Base-by-base conservation (phyloP, 2,888 invertebrate species). In the Drosophila kambysellisi region DNA sequence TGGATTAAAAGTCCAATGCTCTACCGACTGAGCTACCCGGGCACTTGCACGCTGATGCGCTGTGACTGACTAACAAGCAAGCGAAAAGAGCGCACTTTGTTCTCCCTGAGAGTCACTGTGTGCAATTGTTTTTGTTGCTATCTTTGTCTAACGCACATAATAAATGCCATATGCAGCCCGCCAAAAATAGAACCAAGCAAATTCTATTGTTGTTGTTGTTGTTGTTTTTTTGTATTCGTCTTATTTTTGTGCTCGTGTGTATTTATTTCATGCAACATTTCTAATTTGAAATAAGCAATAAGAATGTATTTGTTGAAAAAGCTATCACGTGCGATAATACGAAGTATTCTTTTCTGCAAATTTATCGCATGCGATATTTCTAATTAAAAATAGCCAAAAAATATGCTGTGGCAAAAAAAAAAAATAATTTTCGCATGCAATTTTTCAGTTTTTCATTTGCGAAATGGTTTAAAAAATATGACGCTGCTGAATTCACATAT, bases 1-100 rank as follows among this genome's bases (percentile, higher is more conserved):
- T 93, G 93, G 93, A 93, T 93, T 93, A 93, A 93, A 93, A 93
- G 93, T 93, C 93, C 93, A 93, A 93, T 93, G 93, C 93, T 92
- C 92, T 93, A 93, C 92, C 93, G 92, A 93, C 93, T 93, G 93
- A 92, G 93, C 93, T 92, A 93, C 92, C 93, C 92, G 79, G 79
- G 79, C 79, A 74, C 53, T 74, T 74, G 79, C 56, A 9, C 9
- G n/a, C 0, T 20, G 11, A 50, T 4, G 39, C 70, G 70, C 70
- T 78, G 32, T 53, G 50, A 46, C 46, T 62, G 79, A 57, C 12
- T 32, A 70, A 81, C 58, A 52, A 74, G 70, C 53, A 35, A 68
- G 65, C 30, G 57, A 61, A 70, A 60, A 76, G 81, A 72, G 77
- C 77, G 61, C n/a, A 46, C 32, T 20, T 52, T 50, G 67, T 50